Evolutionary conservation across 1,140 invertebrate species (phyloP).

Genomic region (Helicoverpa zea): DNA sequence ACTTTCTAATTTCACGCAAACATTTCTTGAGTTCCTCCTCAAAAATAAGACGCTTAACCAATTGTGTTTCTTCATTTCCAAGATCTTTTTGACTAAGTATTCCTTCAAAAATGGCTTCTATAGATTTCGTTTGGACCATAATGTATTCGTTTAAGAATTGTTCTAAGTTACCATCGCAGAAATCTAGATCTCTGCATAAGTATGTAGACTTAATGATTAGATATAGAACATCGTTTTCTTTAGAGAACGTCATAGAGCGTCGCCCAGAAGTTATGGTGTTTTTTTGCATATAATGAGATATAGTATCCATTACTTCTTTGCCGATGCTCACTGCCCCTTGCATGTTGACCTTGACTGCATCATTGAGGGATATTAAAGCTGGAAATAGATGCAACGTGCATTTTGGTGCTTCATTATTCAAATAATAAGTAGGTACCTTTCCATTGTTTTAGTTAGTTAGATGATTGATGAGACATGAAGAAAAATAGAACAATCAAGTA

Average conservation of each 20-base stretch:
- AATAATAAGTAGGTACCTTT: neutral
- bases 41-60: conserved; percentile 49
- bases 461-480: too few species aligned
- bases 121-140: conserved; percentile 57
- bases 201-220: conserved; percentile 57
- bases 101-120: conserved; percentile 59
- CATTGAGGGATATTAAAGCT: conserved; percentile 11
- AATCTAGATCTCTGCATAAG: conserved; percentile 63
- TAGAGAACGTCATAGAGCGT: conserved; percentile 42
- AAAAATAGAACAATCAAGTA: too few species aligned
- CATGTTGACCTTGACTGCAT: conserved; percentile 55
- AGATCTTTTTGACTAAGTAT: conserved; percentile 36
- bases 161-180: conserved; percentile 60
- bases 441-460: too few species aligned
- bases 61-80: neutral
- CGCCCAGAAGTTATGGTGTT: neutral
- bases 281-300: conserved; percentile 37
- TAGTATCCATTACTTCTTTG: conserved; percentile 51
- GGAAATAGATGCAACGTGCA: neutral
- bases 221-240: conserved; percentile 57
- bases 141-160: conserved; percentile 69
- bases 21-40: conserved; percentile 61
- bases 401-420: too few species aligned
- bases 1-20: conserved; percentile 60
- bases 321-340: conserved; percentile 54